These are phyloP conservation scores for Lophotriccus pileatus DNA, from an alignment of 2,797 vertebrate species.

Conservation along the genomic window DNA sequence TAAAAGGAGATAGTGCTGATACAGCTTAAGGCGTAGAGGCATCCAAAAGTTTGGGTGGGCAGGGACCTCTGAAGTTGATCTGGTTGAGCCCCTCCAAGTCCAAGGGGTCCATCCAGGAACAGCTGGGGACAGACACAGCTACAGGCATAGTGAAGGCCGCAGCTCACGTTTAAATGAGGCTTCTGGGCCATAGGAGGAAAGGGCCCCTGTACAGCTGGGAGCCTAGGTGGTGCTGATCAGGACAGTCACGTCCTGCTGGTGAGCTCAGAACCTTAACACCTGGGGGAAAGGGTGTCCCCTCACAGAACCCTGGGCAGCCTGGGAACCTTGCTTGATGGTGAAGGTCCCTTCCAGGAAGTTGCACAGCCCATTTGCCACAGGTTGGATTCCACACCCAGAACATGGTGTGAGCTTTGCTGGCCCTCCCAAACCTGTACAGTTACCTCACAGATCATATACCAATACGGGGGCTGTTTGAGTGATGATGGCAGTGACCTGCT, in stretches of 20 bases:
- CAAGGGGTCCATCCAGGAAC: not conserved
- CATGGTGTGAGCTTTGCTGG: not conserved
- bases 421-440: not conserved
- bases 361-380: not conserved
- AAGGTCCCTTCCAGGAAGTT: not conserved
- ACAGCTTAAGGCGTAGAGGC: not conserved
- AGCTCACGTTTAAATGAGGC: not conserved
- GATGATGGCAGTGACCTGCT: not conserved
- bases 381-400: not conserved
- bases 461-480: not conserved
- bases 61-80: not conserved
- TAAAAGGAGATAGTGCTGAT: not conserved
- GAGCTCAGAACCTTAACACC: not conserved
- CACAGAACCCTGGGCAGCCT: not conserved
- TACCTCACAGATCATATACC: rapidly evolving
- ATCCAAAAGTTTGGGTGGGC: not conserved
- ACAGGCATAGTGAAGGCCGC: not conserved
- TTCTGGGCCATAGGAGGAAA: not conserved
- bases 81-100: not conserved
- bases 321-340: rapidly evolving
- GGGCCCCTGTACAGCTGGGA: rapidly evolving
- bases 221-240: no score
- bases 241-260: not conserved
- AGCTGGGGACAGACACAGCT: not conserved
- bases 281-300: not conserved